Base-by-base conservation (phyloP, 1,140 invertebrate species). In the Drosophila navojoa region DNA sequence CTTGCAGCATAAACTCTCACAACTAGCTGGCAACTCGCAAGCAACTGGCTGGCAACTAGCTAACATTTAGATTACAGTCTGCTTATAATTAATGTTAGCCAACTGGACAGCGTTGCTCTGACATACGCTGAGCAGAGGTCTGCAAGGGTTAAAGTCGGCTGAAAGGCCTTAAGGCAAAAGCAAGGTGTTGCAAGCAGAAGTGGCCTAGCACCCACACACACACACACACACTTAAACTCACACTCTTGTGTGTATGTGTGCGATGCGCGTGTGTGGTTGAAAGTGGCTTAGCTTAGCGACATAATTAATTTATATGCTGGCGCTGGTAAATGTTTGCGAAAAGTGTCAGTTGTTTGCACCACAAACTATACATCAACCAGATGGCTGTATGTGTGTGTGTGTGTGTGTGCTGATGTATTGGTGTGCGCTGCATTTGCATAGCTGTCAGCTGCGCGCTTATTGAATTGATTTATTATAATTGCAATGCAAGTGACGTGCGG, bases 391-490 rank as follows among this genome's bases (percentile, higher is more conserved):
- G 32, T 29, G 42, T 76, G 61, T 68, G 42, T 50, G 27, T 64
- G 19, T 62, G 54, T 71, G 25, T 70, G 55, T 87, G 19, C 52
- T 29, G 47, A 54, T 64, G 47, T 67, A 52, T 72, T 15, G 64
- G 49, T 61, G 63, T 73, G 35, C 53, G 66, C 68, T 89, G 79
- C 77, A 89, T 84, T 89, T 80, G 84, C 79, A 75, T 78, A 55
- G 72, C 49, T 60, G 76, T 66, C 69, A 74, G 71, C 68, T 75
- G 67, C 63, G 59, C 29, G 62, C 62, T 64, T 76, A 82, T 81
- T 71, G 77, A 78, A 85, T 89, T 89, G 84, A 90, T 89, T 89
- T 89, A 87, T 87, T 89, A 77, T 89, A 87, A 87, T 89, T 87
- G 78, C 69, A 80, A 85, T 87, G 81, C 79, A 79, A 72, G 57